phyloP scores from a whole-genome alignment of 2,113 vertebrate species.

The Corythaixoides concolor region DNA sequence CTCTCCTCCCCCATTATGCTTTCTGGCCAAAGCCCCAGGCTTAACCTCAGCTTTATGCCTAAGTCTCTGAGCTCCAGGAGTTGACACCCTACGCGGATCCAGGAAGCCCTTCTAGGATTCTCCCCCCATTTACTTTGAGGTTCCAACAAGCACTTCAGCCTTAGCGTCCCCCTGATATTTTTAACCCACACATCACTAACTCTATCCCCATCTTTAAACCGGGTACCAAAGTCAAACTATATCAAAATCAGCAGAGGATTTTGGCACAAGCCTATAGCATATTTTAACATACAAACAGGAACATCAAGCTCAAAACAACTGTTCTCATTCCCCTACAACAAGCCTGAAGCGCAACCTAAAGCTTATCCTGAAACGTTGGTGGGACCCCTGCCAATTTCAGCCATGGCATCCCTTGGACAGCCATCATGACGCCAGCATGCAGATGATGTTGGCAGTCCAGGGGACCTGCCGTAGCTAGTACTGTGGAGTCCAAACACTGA shows the following conservation, averaged over 20 bases:
- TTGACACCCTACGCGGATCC: neutral
- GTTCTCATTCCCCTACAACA: neutral
- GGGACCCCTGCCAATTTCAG: neutral
- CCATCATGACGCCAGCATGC: fast-evolving
- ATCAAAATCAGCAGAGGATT: neutral
- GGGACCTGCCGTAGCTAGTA: neutral
- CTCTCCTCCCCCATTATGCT: neutral
- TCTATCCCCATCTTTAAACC: neutral
- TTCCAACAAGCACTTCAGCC: neutral
- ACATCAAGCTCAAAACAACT: neutral
- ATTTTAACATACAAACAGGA: neutral
- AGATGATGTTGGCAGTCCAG: neutral
- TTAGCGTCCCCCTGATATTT: neutral
- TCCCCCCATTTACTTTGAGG: neutral
- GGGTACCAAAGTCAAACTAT: neutral
- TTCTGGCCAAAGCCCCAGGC: neutral
- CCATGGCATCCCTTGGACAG: neutral
- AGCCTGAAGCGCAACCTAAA: neutral
- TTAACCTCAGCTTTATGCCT: neutral
- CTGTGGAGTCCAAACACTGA: neutral
- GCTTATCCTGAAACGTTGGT: neutral
- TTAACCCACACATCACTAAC: neutral
- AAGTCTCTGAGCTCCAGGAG: neutral
- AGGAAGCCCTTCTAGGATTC: neutral
- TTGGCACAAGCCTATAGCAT: neutral